Evolutionary conservation across 2,113 vertebrate species (phyloP), one percentile per base, ranked within the genome.

Genomic region (Choloepus hoffmanni): DNA sequence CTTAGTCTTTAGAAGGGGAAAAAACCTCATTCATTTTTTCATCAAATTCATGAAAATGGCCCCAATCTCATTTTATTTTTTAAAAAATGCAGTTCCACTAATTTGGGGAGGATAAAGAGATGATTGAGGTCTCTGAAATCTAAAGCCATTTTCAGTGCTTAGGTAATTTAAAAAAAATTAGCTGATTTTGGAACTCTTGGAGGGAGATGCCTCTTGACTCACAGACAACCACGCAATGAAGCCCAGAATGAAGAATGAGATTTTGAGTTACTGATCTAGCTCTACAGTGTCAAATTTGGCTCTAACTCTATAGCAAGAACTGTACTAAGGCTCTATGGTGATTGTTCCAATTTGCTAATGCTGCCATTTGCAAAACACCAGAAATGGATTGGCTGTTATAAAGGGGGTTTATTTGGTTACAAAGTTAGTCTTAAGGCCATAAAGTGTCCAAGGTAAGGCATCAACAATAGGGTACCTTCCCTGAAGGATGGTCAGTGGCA

Each of bases 201-300:
- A 8, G n/a, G 43, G 72, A 74, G 70, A 5, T 68, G 63, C 7
- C 53, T 9, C 33, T 26, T 63, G 68, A 33, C 21, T 28, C 5
- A 2, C 6, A 21, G 63, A 21, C 30, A 36, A 10, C 24, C 21
- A 23, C 21, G 6, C 21, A 28, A 3, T 36, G 36, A 36, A 36
- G 36, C 36, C 36, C 36, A 8, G 58, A 15, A 23, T 8, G 26
- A 55, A 72, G 14, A 40, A 28, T 1, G 26, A 5, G 2, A 18
- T 3, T 5, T 33, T 26, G 60, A 53, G 19, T 33, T 8, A 2
- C 1, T 23, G 21, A 53, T 15, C 16, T 1, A 36, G 30, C 15
- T 55, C 72, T 15, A 7, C 1, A 24, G 8, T 36, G 65, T 65
- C 0, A 7, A 10, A 28, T 28, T 33, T 2, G 4, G 28, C 36